Percentiles rank a stretch among this genome's conserved stretches.
phyloP scores from a whole-genome alignment of 53 echinoderm and acorn worm species.

The Stichopus horrens region DNA sequence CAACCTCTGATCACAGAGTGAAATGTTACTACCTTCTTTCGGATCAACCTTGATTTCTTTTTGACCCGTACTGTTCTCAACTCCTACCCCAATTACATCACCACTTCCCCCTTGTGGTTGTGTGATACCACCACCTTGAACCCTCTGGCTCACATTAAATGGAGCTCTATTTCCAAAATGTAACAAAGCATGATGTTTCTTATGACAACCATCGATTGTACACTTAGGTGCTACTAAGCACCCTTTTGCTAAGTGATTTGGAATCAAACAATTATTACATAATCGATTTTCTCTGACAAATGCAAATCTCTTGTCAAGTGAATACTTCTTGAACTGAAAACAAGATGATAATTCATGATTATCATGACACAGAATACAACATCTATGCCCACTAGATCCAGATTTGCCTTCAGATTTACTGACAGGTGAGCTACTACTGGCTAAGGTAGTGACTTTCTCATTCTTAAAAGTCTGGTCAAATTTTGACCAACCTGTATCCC shows the following conservation, averaged over 20 bases:
- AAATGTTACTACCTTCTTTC: conserved; percentile 13
- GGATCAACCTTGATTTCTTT: conserved; percentile 20
- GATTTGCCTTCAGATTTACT: background rate
- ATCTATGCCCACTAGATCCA: background rate
- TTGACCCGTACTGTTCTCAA: background rate
- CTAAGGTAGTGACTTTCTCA: too few relatives aligned
- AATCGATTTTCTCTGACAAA: background rate
- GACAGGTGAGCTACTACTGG: background rate
- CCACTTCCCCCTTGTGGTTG: background rate
- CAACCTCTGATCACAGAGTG: conserved; percentile 52
- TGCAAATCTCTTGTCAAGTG: background rate
- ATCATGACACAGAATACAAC: background rate
- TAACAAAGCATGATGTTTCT: conserved; percentile 21
- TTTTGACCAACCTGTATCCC: conserved; percentile 19
- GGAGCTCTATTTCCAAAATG: background rate
- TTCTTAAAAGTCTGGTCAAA: background rate
- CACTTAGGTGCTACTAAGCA: background rate
- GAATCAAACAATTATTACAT: conserved; percentile 37
- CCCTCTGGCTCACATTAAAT: background rate
- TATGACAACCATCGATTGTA: conserved; percentile 9
- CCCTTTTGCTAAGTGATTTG: conserved; percentile 1
- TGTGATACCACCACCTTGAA: too few relatives aligned
- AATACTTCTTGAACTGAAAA: background rate
- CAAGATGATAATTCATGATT: background rate
- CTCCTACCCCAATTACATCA: background rate